phyloP scores from a whole-genome alignment of 2,113 vertebrate genomes.

The Theristicus caerulescens region DNA sequence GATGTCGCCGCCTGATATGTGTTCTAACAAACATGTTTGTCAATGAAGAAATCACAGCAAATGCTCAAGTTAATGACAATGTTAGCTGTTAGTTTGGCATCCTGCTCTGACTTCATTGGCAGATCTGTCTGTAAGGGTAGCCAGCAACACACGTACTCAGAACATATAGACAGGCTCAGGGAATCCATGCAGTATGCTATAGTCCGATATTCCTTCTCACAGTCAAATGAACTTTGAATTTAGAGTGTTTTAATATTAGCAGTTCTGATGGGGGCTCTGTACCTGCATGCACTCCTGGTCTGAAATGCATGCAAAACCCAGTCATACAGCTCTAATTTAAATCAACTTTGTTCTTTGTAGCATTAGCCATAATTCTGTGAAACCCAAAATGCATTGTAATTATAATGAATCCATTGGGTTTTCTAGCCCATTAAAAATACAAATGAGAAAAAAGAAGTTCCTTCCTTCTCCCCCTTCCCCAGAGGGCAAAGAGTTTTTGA shows the following conservation, averaged over 20 bases:
- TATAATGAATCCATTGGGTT: background rate
- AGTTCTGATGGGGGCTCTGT: background rate
- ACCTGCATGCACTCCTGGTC: background rate
- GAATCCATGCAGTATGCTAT: background rate
- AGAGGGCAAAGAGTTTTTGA: background rate
- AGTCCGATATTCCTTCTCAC: background rate
- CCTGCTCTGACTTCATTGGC: background rate
- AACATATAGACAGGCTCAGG: background rate
- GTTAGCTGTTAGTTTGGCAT: slow-evolving; percentile 28
- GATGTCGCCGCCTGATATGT: background rate
- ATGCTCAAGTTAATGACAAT: slow-evolving; percentile 26
- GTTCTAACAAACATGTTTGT: slow-evolving; percentile 57
- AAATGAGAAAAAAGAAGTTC: background rate
- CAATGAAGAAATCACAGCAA: slow-evolving; percentile 23
- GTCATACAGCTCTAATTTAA: background rate
- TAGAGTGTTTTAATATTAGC: background rate
- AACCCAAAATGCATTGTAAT: background rate
- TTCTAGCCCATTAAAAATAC: slow-evolving; percentile 29
- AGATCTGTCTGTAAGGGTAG: background rate
- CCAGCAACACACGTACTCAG: background rate
- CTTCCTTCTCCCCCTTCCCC: background rate
- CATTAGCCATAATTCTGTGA: background rate
- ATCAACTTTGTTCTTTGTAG: background rate
- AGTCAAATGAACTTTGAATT: background rate
- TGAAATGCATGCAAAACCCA: background rate